Percentiles rank a stretch among this genome's conserved stretches.
Conservation (phyloP, 2,797 vertebrate genomes). For the Pseudotriccus pelzelni region DNA sequence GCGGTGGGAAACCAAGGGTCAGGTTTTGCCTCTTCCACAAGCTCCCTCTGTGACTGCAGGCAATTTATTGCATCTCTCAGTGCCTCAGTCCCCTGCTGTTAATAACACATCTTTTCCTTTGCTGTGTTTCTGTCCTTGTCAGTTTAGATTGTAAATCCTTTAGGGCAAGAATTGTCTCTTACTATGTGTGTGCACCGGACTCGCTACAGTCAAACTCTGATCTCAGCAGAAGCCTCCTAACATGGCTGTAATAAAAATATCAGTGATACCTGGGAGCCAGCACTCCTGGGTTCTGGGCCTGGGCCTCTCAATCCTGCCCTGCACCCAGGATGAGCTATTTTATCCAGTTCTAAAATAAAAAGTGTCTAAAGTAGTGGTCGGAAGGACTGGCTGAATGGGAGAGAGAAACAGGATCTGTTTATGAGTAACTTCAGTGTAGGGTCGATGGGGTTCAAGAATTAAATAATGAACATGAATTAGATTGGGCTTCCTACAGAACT, state of each 20-base stretch:
- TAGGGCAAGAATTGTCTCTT: conserved; percentile 22
- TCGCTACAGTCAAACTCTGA: not conserved
- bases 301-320: not conserved
- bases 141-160: conserved; percentile 48
- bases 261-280: not conserved
- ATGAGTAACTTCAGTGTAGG: not conserved
- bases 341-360: not conserved
- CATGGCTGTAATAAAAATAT: not conserved
- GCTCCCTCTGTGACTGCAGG: not conserved
- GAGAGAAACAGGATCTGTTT: not conserved
- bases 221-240: conserved; percentile 51
- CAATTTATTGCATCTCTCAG: conserved; percentile 17
- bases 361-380: not conserved
- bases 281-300: not conserved
- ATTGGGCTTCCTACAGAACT: not conserved
- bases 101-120: conserved; percentile 45
- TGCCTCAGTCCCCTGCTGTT: conserved; percentile 30
- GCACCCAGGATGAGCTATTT: not conserved
- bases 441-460: not conserved
- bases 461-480: not conserved
- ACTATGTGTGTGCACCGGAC: not conserved
- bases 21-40: not conserved
- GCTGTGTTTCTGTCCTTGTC: conserved; percentile 50
- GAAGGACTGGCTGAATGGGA: not conserved
- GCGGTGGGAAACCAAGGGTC: not conserved